Conservation (phyloP, 2,113 vertebrate genomes). For the Numenius arquata region DNA sequence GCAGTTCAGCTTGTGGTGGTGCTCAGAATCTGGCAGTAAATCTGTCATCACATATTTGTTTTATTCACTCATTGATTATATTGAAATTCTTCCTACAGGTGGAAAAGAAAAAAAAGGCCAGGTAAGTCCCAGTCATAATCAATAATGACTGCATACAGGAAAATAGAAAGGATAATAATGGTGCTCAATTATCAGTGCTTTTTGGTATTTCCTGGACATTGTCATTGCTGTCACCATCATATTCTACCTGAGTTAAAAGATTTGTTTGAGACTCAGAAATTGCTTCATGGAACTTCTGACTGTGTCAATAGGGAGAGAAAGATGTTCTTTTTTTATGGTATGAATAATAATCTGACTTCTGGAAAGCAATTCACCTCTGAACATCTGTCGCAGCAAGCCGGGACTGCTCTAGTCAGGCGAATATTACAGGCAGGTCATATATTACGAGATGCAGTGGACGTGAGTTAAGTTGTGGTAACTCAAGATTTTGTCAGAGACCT, state of each 20-base stretch:
- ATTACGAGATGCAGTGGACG: not conserved
- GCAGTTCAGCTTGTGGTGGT: not conserved
- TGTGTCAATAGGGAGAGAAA: not conserved
- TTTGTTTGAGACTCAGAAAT: not conserved
- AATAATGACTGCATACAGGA: not conserved
- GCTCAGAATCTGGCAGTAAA: not conserved
- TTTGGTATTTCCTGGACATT: not conserved
- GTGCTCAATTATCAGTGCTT: not conserved
- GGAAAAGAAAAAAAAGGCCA: not conserved
- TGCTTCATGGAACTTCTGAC: not conserved
- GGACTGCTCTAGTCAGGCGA: not conserved
- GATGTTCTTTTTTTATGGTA: not conserved
- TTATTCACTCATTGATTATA: not conserved
- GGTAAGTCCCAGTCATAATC: not conserved
- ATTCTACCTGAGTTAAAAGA: not conserved
- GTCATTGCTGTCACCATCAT: not conserved
- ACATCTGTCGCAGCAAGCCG: not conserved
- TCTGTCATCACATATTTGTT: not conserved
- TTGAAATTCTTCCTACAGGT: slow-evolving; percentile 35
- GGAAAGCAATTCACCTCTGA: not conserved
- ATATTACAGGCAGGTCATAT: not conserved
- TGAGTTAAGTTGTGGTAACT: not conserved
- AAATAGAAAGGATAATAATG: not conserved
- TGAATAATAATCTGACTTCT: not conserved
- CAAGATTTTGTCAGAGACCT: not conserved